These are phyloP conservation scores for Microctenopoma lineatum DNA, from an alignment of 2,797 vertebrate genomes.

Conservation along the genomic window DNA sequence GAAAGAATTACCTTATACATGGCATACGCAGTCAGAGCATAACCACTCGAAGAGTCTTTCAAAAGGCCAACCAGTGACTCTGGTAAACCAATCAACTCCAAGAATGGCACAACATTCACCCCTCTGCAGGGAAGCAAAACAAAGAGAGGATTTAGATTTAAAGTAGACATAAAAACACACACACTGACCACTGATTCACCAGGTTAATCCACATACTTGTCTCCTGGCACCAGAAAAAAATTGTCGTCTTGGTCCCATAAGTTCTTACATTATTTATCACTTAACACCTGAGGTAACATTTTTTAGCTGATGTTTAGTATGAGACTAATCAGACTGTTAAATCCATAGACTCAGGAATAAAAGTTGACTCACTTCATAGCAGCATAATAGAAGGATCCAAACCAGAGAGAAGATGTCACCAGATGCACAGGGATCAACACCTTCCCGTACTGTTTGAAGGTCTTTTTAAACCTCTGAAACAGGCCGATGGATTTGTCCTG, in stretches of 20 bases:
- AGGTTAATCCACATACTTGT: too few relatives aligned
- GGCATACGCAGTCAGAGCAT: slow-evolving; percentile 94
- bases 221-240: too few relatives aligned
- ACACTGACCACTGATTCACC: not conserved
- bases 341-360: not conserved
- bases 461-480: slow-evolving; percentile 93
- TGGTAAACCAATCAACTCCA: slow-evolving; percentile 91
- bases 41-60: slow-evolving; percentile 93
- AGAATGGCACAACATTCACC: slow-evolving; percentile 93
- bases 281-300: too few relatives aligned
- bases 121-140: slow-evolving; percentile 81
- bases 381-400: slow-evolving; percentile 96
- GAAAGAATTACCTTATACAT: slow-evolving; percentile 92
- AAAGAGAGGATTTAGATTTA: not conserved
- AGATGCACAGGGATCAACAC: slow-evolving; percentile 96
- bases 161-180: not conserved
- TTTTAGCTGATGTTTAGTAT: too few relatives aligned
- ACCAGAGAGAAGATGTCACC: slow-evolving; percentile 93
- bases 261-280: too few relatives aligned
- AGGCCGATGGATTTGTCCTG: slow-evolving; percentile 94
- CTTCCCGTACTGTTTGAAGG: slow-evolving; percentile 97
- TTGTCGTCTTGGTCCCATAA: too few relatives aligned
- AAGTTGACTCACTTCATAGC: slow-evolving; percentile 92
- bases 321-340: too few relatives aligned
- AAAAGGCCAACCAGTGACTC: slow-evolving; percentile 89